These are phyloP conservation scores for Paralichthys olivaceus DNA, from an alignment of 2,113 vertebrate genomes.

Conservation along the genomic window DNA sequence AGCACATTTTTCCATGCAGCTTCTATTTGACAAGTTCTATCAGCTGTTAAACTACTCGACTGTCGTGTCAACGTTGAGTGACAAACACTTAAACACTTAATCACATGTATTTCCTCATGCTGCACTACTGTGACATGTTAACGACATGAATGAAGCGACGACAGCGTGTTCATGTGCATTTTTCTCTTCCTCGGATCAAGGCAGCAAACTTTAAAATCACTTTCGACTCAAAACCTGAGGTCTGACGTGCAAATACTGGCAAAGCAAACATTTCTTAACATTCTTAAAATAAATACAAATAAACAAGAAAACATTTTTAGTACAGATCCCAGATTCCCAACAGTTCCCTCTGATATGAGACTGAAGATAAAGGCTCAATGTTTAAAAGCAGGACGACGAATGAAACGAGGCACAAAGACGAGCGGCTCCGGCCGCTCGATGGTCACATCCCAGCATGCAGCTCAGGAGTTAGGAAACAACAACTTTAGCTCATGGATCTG, in stretches of 20 bases:
- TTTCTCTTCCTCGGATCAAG: not conserved
- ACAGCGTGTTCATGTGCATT: not conserved
- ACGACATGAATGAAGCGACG: not conserved
- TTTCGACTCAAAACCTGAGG: constrained; percentile 19
- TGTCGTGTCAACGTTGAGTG: not conserved
- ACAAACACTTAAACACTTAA: constrained; percentile 9
- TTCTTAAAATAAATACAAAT: constrained; percentile 2
- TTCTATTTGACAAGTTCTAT: not conserved
- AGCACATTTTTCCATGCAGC: constrained; percentile 20
- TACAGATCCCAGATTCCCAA: not conserved
- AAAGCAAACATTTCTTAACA: constrained; percentile 11
- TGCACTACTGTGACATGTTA: not conserved
- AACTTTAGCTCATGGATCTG: not conserved
- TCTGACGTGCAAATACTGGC: constrained; percentile 48
- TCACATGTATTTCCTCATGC: constrained; percentile 22
- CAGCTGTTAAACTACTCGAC: not conserved
- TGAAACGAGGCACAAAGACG: constrained; percentile 44
- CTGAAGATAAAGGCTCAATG: constrained; percentile 6
- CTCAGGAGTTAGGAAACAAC: no score
- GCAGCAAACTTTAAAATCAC: not conserved
- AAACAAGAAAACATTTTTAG: not conserved
- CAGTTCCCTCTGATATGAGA: not conserved
- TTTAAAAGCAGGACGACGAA: not conserved
- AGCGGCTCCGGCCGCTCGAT: not conserved
- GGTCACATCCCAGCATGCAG: constrained; percentile 82